Base-by-base conservation (phyloP, 2,797 vertebrate species). In the Molossus alvarezi region DNA sequence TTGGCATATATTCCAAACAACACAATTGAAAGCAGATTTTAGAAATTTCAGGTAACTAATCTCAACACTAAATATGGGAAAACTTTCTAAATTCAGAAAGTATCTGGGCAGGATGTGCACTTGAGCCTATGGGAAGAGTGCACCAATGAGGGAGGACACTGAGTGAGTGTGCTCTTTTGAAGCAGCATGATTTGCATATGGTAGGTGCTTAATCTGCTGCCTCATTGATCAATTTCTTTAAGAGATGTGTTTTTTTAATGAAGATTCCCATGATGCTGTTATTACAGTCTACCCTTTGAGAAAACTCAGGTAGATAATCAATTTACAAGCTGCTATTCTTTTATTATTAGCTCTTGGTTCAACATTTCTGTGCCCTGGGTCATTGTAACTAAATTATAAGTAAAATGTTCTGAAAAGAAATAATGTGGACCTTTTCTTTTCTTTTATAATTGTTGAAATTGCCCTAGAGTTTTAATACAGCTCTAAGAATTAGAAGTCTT, bases 301-400 rank as follows among this genome's bases (percentile, higher is more conserved):
- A 55, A 83, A 87, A 71, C 41, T 90, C 33, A 71, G 75, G 4
- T 65, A 6, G 48, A 62, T 51, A 76, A 77, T 72, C 58, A 37
- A 33, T 88, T 89, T 71, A 65, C 3, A 87, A 94, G 15, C 69
- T 80, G 18, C 71, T 75, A 37, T 83, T 23, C 55, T 92, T 85
- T 33, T 33, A 33, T 88, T 18, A 92, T 90, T 33, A 57, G 62
- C 72, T 76, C 23, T 85, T 94, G 65, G 62, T 51, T 67, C 79
- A 89, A 80, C n/a, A 84, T 90, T 91, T 91, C n/a, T 69, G 55
- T 14, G 20, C 10, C 27, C 37, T 71, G 29, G 25, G 13, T 72
- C 79, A 23, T 81, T 91, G 20, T 83, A 37, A 87, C 11, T 71
- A 76, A 90, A 75, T 92, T 90, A 88, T 10, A 91, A 57, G 60